Evolutionary conservation across 1,140 invertebrate genomes (phyloP), one percentile per base, ranked within the genome.

Genomic region (Homarus americanus): DNA sequence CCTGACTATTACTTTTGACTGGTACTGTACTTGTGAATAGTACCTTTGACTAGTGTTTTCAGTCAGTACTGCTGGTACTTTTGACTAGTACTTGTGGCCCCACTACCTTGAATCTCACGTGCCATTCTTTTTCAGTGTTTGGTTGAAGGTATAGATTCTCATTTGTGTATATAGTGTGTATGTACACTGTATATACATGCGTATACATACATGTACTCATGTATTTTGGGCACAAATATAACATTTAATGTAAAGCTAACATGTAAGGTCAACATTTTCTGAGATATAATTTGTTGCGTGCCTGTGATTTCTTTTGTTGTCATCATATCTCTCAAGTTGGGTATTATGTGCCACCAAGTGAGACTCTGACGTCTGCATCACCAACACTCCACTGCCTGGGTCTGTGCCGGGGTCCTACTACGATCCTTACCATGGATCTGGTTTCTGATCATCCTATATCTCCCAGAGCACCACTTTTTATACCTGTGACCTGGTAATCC

Each of bases 181-280:
- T 89, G 87, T 89, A 82, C 80, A 73, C 44, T 89, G 87, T 89
- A 82, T 82, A 87, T 78, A 82, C 78, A 89, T 80, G 73, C 78
- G 40, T 69, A 73, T 89, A 82, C 83, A 89, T 89, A 89, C 80
- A 83, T 53, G 66, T 82, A 89, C 79, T 89, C 87, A 53, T 89
- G 87, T 89, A 89, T 89, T 87, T 83, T 89, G 87, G 87, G 87
- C 87, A 89, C 87, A 89, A 89, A 89, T 89, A 69, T 89, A 89
- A 82, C 38, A 89, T 89, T 89, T 89, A 89, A 83, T 89, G 87
- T 82, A 83, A 82, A 89, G 63, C 36, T 73, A 82, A 89, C 28
- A 76, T 82, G 87, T 89, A 89, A 89, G 87, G 87, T 89, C 87
- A 89, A 89, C 80, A 82, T 75, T 89, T 89, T 58, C 63, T 89